Percentiles rank a stretch among this genome's conserved stretches.
Evolutionary conservation across 2,113 vertebrate genomes (phyloP).

Genomic region (Turnix velox): DNA sequence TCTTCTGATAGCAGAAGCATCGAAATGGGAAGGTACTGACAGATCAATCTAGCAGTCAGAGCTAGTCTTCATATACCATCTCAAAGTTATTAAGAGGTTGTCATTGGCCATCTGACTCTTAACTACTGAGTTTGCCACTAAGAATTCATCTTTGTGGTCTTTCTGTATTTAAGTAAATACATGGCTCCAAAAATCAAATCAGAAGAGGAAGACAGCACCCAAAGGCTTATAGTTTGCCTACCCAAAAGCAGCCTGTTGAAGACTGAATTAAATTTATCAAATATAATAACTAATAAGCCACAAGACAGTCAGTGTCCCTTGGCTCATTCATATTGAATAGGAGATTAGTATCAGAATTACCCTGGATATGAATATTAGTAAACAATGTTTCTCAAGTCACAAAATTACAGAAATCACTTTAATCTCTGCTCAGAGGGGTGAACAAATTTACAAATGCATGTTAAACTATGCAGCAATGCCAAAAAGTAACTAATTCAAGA

Average conservation of each 20-base stretch:
- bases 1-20: background rate
- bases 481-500: background rate
- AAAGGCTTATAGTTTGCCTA: background rate
- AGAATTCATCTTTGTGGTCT: background rate
- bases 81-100: background rate
- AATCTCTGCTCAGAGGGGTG: background rate
- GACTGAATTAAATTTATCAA: background rate
- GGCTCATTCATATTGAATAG: background rate
- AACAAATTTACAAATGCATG: background rate
- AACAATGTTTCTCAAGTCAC: background rate
- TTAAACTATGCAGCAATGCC: background rate
- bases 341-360: background rate
- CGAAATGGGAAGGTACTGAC: background rate
- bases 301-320: background rate
- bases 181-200: background rate
- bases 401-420: background rate
- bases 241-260: background rate
- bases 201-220: background rate
- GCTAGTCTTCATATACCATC: background rate
- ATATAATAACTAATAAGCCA: background rate
- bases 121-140: background rate
- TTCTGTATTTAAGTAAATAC: background rate
- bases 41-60: background rate
- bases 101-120: background rate
- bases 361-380: too few relatives aligned